phyloP scores from a whole-genome alignment of 2,113 vertebrate species.

The Alectura lathami region DNA sequence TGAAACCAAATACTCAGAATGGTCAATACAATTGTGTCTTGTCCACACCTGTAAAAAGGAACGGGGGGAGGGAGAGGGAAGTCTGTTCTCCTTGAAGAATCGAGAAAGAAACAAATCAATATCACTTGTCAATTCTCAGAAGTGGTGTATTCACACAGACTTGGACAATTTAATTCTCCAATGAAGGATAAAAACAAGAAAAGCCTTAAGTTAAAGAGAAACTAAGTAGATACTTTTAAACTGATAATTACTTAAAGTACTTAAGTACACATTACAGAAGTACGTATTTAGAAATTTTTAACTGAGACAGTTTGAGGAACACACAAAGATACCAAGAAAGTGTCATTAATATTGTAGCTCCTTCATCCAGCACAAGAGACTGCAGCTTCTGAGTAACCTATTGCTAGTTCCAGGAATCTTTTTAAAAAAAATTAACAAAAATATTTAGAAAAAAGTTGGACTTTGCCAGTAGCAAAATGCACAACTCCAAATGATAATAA shows the following conservation, averaged over 20 bases:
- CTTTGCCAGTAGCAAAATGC: not conserved
- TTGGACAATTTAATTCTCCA: slow-evolving; percentile 46
- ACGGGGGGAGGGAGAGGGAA: slow-evolving; percentile 43
- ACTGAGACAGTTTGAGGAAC: not conserved
- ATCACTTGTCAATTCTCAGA: slow-evolving; percentile 53
- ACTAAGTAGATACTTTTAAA: not conserved
- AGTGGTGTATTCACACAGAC: slow-evolving; percentile 5
- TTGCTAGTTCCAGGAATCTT: not conserved
- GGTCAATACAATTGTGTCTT: not conserved
- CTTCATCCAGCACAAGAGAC: not conserved
- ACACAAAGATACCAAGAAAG: not conserved
- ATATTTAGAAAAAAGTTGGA: not conserved
- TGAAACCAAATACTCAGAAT: not conserved
- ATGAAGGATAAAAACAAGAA: slow-evolving; percentile 45
- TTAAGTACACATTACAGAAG: not conserved
- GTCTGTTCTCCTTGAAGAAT: slow-evolving; percentile 49
- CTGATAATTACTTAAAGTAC: not conserved
- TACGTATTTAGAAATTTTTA: not conserved
- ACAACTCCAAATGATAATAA: not conserved
- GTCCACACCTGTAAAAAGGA: not conserved
- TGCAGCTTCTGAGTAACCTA: not conserved
- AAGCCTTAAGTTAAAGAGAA: slow-evolving; percentile 23
- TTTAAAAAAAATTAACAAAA: not conserved
- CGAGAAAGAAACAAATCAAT: slow-evolving; percentile 49
- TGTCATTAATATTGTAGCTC: not conserved